Evolutionary conservation across 23 tunicate genomes (phyloP).

Genomic region (Oikopleura vanhoeffeni): DNA sequence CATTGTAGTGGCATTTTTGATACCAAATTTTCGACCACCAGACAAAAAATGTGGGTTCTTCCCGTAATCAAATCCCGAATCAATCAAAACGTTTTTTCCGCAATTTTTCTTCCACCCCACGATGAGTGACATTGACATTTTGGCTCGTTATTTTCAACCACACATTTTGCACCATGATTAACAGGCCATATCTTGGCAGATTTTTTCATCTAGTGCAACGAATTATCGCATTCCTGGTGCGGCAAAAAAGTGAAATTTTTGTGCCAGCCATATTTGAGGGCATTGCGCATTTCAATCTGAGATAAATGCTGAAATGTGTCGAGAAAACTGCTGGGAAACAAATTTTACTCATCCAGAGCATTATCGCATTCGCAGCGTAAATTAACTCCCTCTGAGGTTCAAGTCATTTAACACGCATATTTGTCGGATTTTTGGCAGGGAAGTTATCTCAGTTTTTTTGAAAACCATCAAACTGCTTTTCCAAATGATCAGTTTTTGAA

Average conservation of each 20-base stretch:
- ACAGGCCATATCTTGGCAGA: neutral
- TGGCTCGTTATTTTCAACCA: neutral
- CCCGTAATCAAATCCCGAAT: too few species aligned
- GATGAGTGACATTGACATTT: neutral
- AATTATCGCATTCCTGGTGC: too few species aligned
- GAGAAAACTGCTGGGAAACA: neutral
- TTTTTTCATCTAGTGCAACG: neutral
- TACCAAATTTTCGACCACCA: too few species aligned
- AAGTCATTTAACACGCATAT: neutral
- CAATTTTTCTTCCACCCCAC: too few species aligned
- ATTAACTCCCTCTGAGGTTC: neutral
- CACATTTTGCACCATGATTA: neutral
- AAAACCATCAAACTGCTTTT: neutral
- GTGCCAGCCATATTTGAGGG: neutral
- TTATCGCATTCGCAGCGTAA: neutral
- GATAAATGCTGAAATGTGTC: neutral
- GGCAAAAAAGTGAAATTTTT: neutral
- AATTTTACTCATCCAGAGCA: conserved; percentile 6
- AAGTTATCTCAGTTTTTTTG: neutral
- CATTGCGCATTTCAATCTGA: neutral
- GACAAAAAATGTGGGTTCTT: too few species aligned
- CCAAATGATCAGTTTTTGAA: neutral
- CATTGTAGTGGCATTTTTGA: too few species aligned
- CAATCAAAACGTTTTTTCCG: too few species aligned
- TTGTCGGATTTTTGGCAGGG: neutral